phyloP scores from a whole-genome alignment of 1,140 invertebrate genomes.

The Drosophila fuyamai region DNA sequence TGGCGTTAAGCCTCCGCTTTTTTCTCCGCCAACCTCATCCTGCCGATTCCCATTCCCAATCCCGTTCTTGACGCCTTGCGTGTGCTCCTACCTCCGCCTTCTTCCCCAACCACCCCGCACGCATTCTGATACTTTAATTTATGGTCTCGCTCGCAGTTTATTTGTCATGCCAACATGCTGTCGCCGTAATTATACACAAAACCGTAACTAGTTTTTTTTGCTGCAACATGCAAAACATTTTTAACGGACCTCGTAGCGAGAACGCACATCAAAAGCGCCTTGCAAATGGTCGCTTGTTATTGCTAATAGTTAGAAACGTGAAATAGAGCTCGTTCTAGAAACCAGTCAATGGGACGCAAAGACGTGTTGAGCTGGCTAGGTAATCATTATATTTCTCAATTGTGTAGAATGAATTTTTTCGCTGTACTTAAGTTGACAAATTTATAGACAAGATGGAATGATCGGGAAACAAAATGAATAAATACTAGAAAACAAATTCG shows the following conservation, averaged over 20 bases:
- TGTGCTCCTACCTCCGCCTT: background rate
- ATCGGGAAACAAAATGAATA: background rate
- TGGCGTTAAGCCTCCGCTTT: constrained; percentile 45
- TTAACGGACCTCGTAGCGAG: constrained; percentile 34
- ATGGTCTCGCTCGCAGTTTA: constrained; percentile 70
- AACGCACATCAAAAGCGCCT: constrained; percentile 51
- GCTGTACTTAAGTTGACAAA: background rate
- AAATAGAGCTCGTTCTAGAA: constrained; percentile 34
- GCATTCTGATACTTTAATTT: constrained; percentile 82
- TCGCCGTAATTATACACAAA: constrained; percentile 65
- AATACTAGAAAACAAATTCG: no score
- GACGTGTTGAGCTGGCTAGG: constrained; percentile 3
- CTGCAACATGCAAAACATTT: constrained; percentile 58
- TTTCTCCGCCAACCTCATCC: background rate
- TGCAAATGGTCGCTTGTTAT: constrained; percentile 54
- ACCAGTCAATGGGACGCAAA: constrained; percentile 21
- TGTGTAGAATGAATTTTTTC: constrained; percentile 5
- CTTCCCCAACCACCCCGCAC: constrained; percentile 22
- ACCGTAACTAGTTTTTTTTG: constrained; percentile 66
- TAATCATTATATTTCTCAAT: constrained; percentile 18
- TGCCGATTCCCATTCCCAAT: background rate
- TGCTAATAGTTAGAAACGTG: constrained; percentile 48
- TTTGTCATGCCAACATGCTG: constrained; percentile 71
- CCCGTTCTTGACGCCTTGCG: constrained; percentile 24
- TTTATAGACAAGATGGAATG: background rate